Percentiles rank a stretch among this genome's conserved stretches.
phyloP scores from a whole-genome alignment of 2,888 invertebrate species.

The Hipparchia sbordonii region DNA sequence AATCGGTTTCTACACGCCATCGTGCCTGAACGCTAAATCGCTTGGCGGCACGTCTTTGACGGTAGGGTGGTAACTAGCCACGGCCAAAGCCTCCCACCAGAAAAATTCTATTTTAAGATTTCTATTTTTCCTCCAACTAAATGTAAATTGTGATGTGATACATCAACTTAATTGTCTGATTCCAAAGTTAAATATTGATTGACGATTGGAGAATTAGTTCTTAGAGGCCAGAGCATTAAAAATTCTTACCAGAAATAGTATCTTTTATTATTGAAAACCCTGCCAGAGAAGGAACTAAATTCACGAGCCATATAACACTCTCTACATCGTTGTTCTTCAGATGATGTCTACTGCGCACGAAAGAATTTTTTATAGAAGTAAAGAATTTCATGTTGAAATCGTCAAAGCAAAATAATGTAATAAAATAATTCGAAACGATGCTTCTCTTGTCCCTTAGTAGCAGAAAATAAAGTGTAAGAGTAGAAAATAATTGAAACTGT shows the following conservation, averaged over 20 bases:
- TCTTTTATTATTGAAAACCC: constrained; percentile 57
- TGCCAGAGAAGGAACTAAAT: constrained; percentile 52
- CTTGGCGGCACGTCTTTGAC: too few relatives aligned
- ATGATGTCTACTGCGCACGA: constrained; percentile 42
- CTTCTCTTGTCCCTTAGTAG: background rate
- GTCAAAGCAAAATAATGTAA: background rate
- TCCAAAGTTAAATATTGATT: background rate
- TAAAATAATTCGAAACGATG: background rate
- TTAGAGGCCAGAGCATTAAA: background rate
- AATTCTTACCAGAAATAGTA: constrained; percentile 48
- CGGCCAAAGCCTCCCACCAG: too few relatives aligned
- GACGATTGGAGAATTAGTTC: background rate
- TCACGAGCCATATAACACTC: constrained; percentile 57
- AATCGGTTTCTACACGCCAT: too few relatives aligned
- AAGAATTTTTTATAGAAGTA: constrained; percentile 33
- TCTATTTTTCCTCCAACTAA: too few relatives aligned
- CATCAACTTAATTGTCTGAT: too few relatives aligned
- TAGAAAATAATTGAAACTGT: background rate
- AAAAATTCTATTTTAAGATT: too few relatives aligned
- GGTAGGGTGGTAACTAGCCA: too few relatives aligned
- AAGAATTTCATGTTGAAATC: constrained; percentile 31
- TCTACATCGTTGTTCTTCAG: constrained; percentile 52
- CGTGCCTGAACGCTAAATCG: too few relatives aligned
- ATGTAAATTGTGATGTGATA: too few relatives aligned
- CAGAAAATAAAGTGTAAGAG: background rate